A percentile compares a stretch with the other conserved stretches of the same genome.
These are phyloP conservation scores for Xiphorhynchus elegans DNA, from an alignment of 2,113 vertebrate species.

Conservation along the genomic window DNA sequence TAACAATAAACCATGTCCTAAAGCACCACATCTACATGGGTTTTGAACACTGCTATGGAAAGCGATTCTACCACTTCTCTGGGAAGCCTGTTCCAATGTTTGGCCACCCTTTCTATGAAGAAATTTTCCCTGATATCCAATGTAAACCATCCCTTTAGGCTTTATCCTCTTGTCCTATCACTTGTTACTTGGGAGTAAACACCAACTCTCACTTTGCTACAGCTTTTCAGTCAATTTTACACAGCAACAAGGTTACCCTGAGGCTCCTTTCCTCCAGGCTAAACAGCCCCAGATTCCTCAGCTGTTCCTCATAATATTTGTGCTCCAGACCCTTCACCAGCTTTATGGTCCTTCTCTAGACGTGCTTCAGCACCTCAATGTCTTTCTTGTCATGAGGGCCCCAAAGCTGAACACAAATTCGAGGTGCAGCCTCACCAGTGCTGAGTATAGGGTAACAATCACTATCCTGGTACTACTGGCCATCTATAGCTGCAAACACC, in stretches of 20 bases:
- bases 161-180: neutral
- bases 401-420: neutral
- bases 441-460: rapidly evolving
- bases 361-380: neutral
- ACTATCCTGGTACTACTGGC: neutral
- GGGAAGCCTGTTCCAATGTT: neutral
- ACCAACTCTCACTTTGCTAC: neutral
- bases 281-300: rapidly evolving
- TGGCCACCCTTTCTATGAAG: neutral
- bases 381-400: neutral
- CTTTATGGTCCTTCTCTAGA: neutral
- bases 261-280: neutral
- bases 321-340: neutral
- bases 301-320: neutral
- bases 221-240: neutral
- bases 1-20: neutral
- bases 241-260: neutral
- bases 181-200: neutral
- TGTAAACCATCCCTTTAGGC: neutral
- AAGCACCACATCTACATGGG: neutral
- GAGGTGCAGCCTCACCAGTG: rapidly evolving
- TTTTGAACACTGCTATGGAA: neutral
- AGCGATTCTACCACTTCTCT: neutral
- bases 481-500: no score
- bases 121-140: neutral